Base-by-base conservation (phyloP, 2,113 vertebrate genomes). In the Oxyruncus cristatus region DNA sequence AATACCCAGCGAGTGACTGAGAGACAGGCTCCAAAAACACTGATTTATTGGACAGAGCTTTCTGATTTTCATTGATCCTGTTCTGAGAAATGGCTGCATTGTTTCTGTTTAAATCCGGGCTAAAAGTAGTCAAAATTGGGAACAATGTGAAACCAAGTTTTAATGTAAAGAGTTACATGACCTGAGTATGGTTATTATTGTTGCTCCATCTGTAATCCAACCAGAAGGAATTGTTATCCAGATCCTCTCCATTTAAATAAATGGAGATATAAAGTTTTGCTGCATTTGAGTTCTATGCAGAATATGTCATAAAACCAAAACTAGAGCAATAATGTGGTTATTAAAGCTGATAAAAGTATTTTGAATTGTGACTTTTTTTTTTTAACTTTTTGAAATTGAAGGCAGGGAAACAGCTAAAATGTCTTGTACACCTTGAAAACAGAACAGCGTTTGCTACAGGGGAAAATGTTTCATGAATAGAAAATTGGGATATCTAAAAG, bases 181-280 rank as follows among this genome's bases (percentile, higher is more conserved):
- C 11, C 33, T 44, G 42, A 53, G 16, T 9, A 6, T 1, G 1
- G 14, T 19, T 66, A 23, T 14, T 23, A 41, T 18, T 3, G 2
- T 12, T 70, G 33, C 14, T 52, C 2, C 0, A 28, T 26, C 67
- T 44, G 0, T 12, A 28, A 23, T 2, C 27, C 53, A 59, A 3
- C 17, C n/a, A 39, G 24, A 47, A 68, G 59, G 58, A 88, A 59
- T 1, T 30, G 14, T 2, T 1, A 5, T 41, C 46, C 11, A 32
- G 5, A 17, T 61, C 39, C 2, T 21, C 68, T 71, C 76, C 7
- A 2, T 9, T 20, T 41, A 44, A 53, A 58, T 22, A 27, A 72
- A 27, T 22, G 20, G 26, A 76, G 15, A 12, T 33, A 18, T 2
- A 11, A 0, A 18, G 14, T 41, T 83, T 42, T 68, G 19, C 26